Evolutionary conservation across 2,888 invertebrate species (phyloP), one percentile per base, ranked within the genome.

Genomic region (Prenolepis imparis): DNA sequence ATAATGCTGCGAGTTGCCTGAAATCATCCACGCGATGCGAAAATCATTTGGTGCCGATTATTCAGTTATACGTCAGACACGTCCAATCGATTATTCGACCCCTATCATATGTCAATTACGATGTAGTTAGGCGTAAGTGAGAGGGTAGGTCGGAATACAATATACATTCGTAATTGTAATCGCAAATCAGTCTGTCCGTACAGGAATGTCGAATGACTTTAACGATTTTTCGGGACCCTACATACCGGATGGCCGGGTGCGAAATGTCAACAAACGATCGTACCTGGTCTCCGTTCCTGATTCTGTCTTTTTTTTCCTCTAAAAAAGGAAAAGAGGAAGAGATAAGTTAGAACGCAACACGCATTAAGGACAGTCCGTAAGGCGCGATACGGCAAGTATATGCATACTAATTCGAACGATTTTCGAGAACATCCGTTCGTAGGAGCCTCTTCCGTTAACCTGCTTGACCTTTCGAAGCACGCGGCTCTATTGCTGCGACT

Each of bases 321-420:
- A 93, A 92, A 92, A 93, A 91, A 93, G 93, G 93, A 93, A 94
- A 3, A n/a, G n/a, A n/a, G n/a, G n/a, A n/a, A n/a, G n/a, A n/a
- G n/a, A n/a, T n/a, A n/a, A 28, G 1, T 28, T 28, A 3, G 28
- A 28, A 28, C 28, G 28, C 28, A 28, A 28, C 28, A 28, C 28
- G 28, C 28, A n/a, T n/a, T n/a, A n/a, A n/a, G n/a, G n/a, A n/a
- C n/a, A 28, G 28, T 28, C 28, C 28, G 86, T 81, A 85, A 74
- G 81, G 89, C 88, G 85, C 91, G 89, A 90, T 90, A 91, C 87
- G 90, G 92, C 93, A 91, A 92, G 93, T n/a, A n/a, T n/a, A 92
- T 93, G 92, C 93, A 93, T 93, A 93, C 93, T 93, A 94, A 94
- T 94, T 88, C 86, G 44, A 15, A 44, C 85, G 87, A 89, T 90